Percentiles rank a stretch among this genome's conserved stretches.
These are phyloP conservation scores for Megathymus violae DNA, from an alignment of 1,140 invertebrate species.

Conservation along the genomic window DNA sequence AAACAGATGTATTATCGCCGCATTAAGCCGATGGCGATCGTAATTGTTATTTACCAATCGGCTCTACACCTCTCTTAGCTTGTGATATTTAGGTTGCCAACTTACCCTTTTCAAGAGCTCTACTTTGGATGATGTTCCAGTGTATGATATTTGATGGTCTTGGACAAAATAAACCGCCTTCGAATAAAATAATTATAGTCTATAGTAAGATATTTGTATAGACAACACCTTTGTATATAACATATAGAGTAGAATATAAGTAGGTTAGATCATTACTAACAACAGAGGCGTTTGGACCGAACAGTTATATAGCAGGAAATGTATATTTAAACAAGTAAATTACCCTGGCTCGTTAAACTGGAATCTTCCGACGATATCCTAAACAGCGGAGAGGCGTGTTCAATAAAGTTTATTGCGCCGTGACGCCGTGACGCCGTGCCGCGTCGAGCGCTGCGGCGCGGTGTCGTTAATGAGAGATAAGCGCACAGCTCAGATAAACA, in stretches of 20 bases:
- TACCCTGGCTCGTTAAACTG: constrained; percentile 11
- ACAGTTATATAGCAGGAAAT: background rate
- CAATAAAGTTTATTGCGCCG: constrained; percentile 31
- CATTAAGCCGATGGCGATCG: no score
- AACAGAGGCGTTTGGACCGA: background rate
- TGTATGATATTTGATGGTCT: no score
- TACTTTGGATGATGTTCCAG: no score
- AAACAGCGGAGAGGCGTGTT: constrained; percentile 26
- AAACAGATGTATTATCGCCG: no score
- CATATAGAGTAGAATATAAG: background rate
- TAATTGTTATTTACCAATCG: no score
- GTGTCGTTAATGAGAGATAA: constrained; percentile 34
- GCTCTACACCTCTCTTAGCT: no score
- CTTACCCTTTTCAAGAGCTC: no score
- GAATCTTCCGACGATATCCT: constrained; percentile 25
- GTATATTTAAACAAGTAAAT: constrained; percentile 3
- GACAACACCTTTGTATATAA: no score
- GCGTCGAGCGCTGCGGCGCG: constrained; percentile 2
- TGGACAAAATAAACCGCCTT: no score
- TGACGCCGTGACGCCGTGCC: constrained; percentile 14
- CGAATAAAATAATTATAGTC: no score
- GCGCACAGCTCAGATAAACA: constrained; percentile 19
- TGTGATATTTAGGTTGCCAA: no score
- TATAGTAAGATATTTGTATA: no score
- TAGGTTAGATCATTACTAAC: background rate